Evolutionary conservation across 2,888 invertebrate species (phyloP), one percentile per base, ranked within the genome.

Genomic region (Noctua fimbriata): DNA sequence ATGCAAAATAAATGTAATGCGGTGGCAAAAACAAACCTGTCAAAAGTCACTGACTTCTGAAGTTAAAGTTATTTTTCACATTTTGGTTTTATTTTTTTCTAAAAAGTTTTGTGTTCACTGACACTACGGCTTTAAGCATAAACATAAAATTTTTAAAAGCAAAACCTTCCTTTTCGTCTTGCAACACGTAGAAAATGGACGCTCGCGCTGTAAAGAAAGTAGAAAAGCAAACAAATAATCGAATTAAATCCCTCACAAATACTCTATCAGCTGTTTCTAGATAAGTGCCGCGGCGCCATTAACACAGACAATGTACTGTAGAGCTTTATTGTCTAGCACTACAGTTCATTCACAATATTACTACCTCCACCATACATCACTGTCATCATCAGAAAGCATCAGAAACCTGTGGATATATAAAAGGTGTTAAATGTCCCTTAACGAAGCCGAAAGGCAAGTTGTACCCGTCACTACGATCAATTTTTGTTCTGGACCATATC

Each of bases 301-400:
- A 87, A 60, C n/a, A 67, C 75, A 83, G 73, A 86, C 87, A 84
- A 78, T 86, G 77, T 70, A 44, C 28, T 74, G 71, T 55, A 47
- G 73, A 60, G 41, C 63, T 80, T 73, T 86, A 85, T 85, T 85
- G 86, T 85, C 1, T 67, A 44, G 67, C n/a, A 67, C 44, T 67
- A 67, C n/a, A 67, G n/a, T 67, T 9, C 18, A 44, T 44, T 67
- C 67, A 28, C 18, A 18, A n/a, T 44, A 18, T 36, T 65, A 12
- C 0, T 65, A 65, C 36, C 65, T 21, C 36, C 21, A 3, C 4
- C n/a, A 32, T 63, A 28, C 28, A 9, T 60, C 18, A 3, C 16
- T 63, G 63, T 21, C 32, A 18, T 21, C 32, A 63, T 60, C 28
- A 16, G 18, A 32, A 32, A 32, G 63, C 32, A 6, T 28, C 1